Evolutionary conservation across 2,888 invertebrate genomes (phyloP).

Genomic region (Cylloceria caligata): DNA sequence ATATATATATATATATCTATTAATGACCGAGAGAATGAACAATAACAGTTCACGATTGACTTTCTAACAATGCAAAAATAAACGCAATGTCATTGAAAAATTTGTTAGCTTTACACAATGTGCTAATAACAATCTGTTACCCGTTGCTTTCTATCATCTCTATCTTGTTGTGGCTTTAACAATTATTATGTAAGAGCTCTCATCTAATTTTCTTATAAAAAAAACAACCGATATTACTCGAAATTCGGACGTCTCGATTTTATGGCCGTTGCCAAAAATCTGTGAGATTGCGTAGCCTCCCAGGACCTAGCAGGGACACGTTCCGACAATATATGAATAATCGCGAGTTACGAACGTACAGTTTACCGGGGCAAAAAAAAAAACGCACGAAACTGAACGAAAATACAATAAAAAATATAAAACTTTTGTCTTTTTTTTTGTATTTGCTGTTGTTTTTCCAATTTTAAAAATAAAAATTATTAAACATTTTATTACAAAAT

Average conservation of each 20-base stretch:
- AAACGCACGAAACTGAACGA: neutral
- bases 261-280: constrained; percentile 28
- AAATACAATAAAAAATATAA: neutral
- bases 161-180: constrained; percentile 32
- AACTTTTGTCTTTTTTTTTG: neutral
- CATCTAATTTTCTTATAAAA: constrained; percentile 19
- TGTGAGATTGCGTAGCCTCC: constrained; percentile 11
- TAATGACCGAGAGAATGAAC: neutral
- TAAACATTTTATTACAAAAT: neutral
- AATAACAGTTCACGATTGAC: neutral
- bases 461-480: neutral
- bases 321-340: constrained; percentile 5
- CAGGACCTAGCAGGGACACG: neutral
- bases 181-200: constrained; percentile 23
- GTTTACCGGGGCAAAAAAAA: neutral
- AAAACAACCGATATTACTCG: neutral
- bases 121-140: constrained; percentile 43
- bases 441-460: neutral
- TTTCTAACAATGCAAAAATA: neutral
- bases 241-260: constrained; percentile 22
- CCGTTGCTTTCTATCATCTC: constrained; percentile 30
- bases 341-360: neutral
- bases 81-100: neutral
- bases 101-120: neutral
- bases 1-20: no score